phyloP scores from a whole-genome alignment of 2,797 vertebrate species.

The Malurus splendens region DNA sequence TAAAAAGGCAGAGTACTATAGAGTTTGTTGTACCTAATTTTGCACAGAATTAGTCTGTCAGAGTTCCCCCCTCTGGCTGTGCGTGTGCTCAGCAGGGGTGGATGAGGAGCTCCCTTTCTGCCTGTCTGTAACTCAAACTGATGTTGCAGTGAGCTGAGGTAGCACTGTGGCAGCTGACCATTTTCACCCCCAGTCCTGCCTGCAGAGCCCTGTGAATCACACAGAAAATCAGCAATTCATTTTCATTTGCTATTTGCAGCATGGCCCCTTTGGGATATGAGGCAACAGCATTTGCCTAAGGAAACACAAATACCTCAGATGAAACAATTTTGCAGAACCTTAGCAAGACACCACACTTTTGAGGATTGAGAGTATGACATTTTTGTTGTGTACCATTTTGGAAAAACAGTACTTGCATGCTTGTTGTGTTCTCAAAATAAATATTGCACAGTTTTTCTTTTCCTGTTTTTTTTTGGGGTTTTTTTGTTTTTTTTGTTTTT shows the following conservation, averaged over 20 bases:
- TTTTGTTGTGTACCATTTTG: neutral
- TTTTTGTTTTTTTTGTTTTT: too few relatives aligned
- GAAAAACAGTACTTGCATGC: neutral
- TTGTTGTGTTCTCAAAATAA: conserved; percentile 12
- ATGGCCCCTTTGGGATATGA: neutral
- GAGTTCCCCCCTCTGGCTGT: neutral
- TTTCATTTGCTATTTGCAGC: neutral
- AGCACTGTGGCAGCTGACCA: neutral
- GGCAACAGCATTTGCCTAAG: neutral
- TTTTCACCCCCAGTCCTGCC: neutral
- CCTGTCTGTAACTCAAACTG: neutral
- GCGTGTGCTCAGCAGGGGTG: neutral
- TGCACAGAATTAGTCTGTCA: neutral
- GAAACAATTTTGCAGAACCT: neutral
- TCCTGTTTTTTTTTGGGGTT: neutral
- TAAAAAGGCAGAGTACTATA: neutral
- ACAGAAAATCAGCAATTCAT: neutral
- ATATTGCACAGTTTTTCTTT: neutral
- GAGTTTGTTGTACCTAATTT: neutral
- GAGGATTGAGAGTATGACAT: neutral
- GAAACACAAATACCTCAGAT: neutral
- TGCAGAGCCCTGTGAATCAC: neutral
- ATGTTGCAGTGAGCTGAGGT: fast-evolving
- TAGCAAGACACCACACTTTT: neutral
- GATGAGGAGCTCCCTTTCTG: neutral